Base-by-base conservation (phyloP, 2,113 vertebrate genomes). In the Phylloscopus trochilus region DNA sequence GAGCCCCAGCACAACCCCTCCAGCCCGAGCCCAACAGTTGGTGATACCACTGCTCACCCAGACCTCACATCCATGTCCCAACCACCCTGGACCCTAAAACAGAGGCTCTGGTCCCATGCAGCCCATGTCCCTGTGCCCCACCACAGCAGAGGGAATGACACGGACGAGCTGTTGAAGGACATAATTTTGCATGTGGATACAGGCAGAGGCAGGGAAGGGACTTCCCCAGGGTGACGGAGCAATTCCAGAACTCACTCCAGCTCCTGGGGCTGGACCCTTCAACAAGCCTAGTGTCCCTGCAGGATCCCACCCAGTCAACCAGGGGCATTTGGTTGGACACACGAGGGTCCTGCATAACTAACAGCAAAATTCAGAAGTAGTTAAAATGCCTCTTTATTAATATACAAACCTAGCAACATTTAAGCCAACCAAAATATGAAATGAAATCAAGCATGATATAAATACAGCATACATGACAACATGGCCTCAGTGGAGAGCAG, bases 301-400 rank as follows among this genome's bases (percentile, higher is more conserved):
- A n/a, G 49, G 44, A 72, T 47, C 66, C 74, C 31, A 21, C 10
- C 9, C 55, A 8, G 28, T 24, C 3, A 33, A n/a, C 4, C 16
- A 18, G n/a, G 18, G 19, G 41, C 1, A 1, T 26, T 15, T 37
- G 60, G 70, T 51, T 47, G 14, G 21, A 47, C 15, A 23, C 60
- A n/a, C 10, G 2, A 49, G 19, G 47, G 30, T 74, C 46, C 64
- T 9, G 27, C 3, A 1, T 18, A 87, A 83, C 74, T 90, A 75
- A 86, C 2, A 0, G 24, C 60, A 66, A 44, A 64, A n/a, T 23
- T 18, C 70, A 0, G 53, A 51, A 82, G 30, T 93, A 96, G 93
- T 92, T 93, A 95, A 97, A 97, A 94, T 27, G 70, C 63, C 62
- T 96, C 68, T 97, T 98, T 98, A 98, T 98, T 98, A 93, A 96